Conservation (phyloP, 2,888 invertebrate species). For the Phyto melanocephala region DNA sequence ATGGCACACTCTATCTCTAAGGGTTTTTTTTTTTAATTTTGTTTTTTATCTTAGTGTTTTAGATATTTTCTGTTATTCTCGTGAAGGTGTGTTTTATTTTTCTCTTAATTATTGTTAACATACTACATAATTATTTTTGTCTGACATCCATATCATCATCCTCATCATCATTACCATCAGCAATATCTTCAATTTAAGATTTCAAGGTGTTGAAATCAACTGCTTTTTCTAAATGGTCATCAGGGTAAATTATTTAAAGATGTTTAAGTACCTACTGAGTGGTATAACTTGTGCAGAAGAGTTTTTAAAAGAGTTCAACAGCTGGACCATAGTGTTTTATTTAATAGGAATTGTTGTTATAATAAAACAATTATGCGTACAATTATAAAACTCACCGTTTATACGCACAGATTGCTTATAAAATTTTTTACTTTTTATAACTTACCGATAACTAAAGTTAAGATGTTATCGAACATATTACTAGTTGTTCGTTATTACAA, state of each 20-base stretch:
- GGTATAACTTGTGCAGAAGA: background rate
- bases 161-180: background rate
- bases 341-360: background rate
- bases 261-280: conserved; percentile 9
- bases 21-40: conserved; percentile 36
- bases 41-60: conserved; percentile 17
- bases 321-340: conserved; percentile 32
- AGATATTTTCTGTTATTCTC: conserved; percentile 8
- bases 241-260: conserved; percentile 15
- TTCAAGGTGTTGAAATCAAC: conserved; percentile 58
- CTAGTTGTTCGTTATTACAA: too few species aligned
- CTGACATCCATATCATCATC: conserved; percentile 55
- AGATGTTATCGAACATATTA: too few species aligned
- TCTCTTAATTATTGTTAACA: conserved; percentile 70
- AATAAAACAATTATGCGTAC: background rate
- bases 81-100: conserved; percentile 61
- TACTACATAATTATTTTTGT: conserved; percentile 32
- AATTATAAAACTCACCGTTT: too few species aligned
- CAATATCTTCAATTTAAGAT: conserved; percentile 40
- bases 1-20: conserved; percentile 48
- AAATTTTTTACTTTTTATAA: too few species aligned
- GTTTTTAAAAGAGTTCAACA: background rate
- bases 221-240: conserved; percentile 23
- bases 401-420: too few species aligned
- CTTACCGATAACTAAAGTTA: too few species aligned